Base-by-base conservation (phyloP, 2,797 vertebrate genomes). In the Enteromius treurensis region DNA sequence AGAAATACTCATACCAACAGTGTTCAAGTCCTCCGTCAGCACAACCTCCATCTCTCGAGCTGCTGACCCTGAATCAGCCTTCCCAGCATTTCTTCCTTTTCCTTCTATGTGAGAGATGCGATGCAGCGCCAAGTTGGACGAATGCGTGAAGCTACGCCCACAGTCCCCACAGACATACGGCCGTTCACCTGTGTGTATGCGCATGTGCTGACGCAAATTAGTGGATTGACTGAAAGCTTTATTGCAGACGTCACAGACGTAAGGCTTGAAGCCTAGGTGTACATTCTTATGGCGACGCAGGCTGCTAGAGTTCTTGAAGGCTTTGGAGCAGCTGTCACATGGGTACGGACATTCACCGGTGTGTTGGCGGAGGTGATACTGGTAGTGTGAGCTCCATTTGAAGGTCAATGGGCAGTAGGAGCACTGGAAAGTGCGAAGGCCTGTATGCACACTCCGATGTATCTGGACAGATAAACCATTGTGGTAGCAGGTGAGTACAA, bases 371-470 rank as follows among this genome's bases (percentile, higher is more conserved):
- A 97, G 95, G 90, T 98, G 97, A 90, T 98, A 98, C 86, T 97
- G 97, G 89, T 97, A 96, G 84, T 97, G 97, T 0, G 97, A 98
- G 4, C 97, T 97, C 95, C 97, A 97, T 87, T 98, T 98, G 88
- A 98, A 98, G 78, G 97, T 96, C 89, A 97, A 92, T 47, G 96
- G 96, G 83, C 97, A 98, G 80, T 97, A 96, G 0, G 95, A 94
- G 58, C 97, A 98, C 89, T 97, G 92, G 86, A 98, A 98, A 37
- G 96, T 96, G 1, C 96, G 95, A 67, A 96, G 91, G 5, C 97
- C 97, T 0, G 97, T 98, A 91, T 98, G 97, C 0, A 98, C 96
- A 42, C 96, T 96, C 90, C 96, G 96, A 85, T 96, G 95, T 68
- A 95, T 94, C 95, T 96, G 81, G 15, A 84, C 7, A 69, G 23